Conservation (phyloP, 2,113 vertebrate species). For the Cygnus atratus region DNA sequence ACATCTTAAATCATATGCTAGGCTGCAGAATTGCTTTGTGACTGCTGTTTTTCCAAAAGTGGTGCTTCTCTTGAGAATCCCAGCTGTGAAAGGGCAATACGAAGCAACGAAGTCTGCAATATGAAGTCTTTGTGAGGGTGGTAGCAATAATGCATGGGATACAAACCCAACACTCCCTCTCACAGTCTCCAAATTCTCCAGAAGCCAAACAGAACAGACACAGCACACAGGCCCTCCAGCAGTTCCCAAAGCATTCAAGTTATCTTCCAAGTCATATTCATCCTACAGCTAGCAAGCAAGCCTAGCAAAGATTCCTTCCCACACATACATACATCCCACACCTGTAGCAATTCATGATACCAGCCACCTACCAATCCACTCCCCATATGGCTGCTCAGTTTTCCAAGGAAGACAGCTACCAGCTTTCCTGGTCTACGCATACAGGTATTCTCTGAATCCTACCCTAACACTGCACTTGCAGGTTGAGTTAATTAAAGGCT, state of each 20-base stretch:
- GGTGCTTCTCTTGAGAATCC: not conserved
- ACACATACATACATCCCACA: slow-evolving; percentile 36
- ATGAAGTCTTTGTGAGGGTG: not conserved
- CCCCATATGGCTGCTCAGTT: slow-evolving; percentile 44
- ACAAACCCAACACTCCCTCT: not conserved
- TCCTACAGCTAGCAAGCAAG: slow-evolving; percentile 15
- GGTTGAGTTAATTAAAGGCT: slow-evolving; percentile 13
- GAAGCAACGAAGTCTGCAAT: not conserved
- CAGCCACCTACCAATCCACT: slow-evolving; percentile 16
- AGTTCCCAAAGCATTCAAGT: not conserved
- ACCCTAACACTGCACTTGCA: not conserved
- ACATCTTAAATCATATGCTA: not conserved
- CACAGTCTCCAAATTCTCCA: not conserved
- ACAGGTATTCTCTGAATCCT: not conserved
- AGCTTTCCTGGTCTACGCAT: not conserved
- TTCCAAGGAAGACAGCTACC: slow-evolving; percentile 2
- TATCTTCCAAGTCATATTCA: not conserved
- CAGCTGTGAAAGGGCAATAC: not conserved
- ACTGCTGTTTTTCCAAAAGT: not conserved
- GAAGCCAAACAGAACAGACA: not conserved
- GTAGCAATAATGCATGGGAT: not conserved
- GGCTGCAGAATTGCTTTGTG: not conserved
- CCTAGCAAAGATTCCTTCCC: slow-evolving; percentile 26
- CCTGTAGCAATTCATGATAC: slow-evolving; percentile 23
- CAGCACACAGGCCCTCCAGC: not conserved